Conservation (phyloP, 2,113 vertebrate genomes). For the Callionymus lyra region DNA sequence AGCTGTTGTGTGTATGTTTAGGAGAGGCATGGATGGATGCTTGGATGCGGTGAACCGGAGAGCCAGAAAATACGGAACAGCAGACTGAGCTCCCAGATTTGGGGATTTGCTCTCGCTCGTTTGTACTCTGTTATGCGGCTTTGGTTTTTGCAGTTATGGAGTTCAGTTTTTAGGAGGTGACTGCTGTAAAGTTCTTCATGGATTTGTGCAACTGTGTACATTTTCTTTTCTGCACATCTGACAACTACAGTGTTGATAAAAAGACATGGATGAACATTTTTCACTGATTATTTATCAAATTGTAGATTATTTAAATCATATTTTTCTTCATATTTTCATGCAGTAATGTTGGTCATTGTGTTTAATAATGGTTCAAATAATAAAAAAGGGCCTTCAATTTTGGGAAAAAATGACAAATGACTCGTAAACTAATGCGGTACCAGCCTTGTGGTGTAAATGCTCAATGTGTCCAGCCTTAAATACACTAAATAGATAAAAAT, state of each 20-base stretch:
- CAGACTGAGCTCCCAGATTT: constrained; percentile 26
- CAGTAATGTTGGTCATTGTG: too few relatives aligned
- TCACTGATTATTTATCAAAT: too few relatives aligned
- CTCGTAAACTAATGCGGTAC: too few relatives aligned
- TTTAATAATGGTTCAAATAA: too few relatives aligned
- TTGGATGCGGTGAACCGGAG: constrained; percentile 30
- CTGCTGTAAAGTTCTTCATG: constrained; percentile 10
- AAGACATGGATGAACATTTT: too few relatives aligned
- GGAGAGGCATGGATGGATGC: constrained; percentile 12
- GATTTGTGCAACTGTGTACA: not conserved
- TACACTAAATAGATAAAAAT: too few relatives aligned
- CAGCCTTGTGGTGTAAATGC: too few relatives aligned
- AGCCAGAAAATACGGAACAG: constrained; percentile 38
- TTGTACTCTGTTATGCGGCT: constrained; percentile 31
- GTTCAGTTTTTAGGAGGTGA: constrained; percentile 23
- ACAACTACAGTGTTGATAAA: not conserved
- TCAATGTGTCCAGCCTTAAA: too few relatives aligned
- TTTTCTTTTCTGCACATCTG: constrained; percentile 3
- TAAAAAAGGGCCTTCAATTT: too few relatives aligned
- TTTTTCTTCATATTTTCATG: too few relatives aligned
- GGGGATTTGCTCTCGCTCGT: constrained; percentile 37
- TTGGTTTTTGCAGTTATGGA: constrained; percentile 35
- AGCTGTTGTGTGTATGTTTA: constrained; percentile 14
- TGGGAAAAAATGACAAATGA: too few relatives aligned
- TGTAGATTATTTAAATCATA: too few relatives aligned